These are phyloP conservation scores for Lasioglossum lativentre DNA, from an alignment of 2,888 invertebrate species.

Conservation along the genomic window DNA sequence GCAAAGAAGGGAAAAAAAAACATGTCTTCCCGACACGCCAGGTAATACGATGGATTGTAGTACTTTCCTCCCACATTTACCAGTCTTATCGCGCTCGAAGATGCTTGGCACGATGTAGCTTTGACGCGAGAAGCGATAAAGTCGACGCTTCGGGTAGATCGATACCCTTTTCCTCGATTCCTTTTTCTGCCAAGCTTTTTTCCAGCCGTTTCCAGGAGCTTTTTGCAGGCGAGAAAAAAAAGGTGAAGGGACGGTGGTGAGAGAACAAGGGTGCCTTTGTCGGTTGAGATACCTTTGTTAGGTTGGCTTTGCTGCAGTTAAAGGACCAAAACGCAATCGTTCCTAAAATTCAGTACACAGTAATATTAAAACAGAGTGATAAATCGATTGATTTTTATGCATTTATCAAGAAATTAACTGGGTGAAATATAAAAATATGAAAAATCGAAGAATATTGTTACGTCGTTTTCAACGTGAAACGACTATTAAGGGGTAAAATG, in stretches of 20 bases:
- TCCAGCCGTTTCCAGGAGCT: slow-evolving; percentile 35
- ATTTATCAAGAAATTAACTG: no score
- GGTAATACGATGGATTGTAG: slow-evolving; percentile 25
- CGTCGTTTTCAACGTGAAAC: no score
- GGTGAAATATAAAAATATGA: no score
- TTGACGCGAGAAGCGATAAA: slow-evolving; percentile 68
- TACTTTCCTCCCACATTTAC: slow-evolving; percentile 2
- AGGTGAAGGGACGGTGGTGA: slow-evolving; percentile 5
- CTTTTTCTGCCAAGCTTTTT: slow-evolving; percentile 13
- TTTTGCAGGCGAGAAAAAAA: slow-evolving; percentile 18
- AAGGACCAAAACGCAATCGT: no score
- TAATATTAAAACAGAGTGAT: neutral
- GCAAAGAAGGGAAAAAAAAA: neutral
- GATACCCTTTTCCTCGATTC: slow-evolving; percentile 72
- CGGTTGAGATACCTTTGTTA: neutral
- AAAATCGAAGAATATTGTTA: no score
- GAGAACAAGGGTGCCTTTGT: slow-evolving; percentile 39
- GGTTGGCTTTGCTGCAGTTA: slow-evolving; percentile 6
- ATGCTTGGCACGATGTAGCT: slow-evolving; percentile 9
- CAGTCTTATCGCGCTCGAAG: slow-evolving; percentile 17
- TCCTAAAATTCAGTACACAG: neutral
- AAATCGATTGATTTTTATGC: no score
- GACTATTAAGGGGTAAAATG: no score
- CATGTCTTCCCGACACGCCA: neutral
- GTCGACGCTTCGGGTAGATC: slow-evolving; percentile 74